phyloP scores from a whole-genome alignment of 1,140 invertebrate genomes.

The Pygmarrhopalites habei region DNA sequence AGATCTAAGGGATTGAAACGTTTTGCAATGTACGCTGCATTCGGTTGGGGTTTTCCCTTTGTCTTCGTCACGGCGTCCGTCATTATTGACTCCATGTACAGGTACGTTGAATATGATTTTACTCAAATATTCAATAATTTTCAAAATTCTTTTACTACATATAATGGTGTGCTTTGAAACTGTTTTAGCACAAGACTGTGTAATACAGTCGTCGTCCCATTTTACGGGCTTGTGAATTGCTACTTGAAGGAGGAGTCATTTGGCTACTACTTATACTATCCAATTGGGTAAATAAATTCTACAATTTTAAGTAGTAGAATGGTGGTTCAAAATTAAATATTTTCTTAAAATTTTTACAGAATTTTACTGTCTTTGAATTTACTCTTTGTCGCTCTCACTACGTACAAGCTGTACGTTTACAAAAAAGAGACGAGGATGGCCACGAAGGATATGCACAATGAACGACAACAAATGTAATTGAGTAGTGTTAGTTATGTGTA shows the following conservation, averaged over 20 bases:
- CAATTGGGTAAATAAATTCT: too few species aligned
- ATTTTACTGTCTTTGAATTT: neutral
- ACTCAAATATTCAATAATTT: too few species aligned
- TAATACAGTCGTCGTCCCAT: too few species aligned
- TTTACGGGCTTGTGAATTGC: neutral
- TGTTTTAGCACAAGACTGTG: too few species aligned
- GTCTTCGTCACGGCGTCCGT: neutral
- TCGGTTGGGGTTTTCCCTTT: conserved; percentile 1
- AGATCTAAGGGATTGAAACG: neutral
- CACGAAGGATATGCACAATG: neutral
- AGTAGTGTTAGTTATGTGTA: too few species aligned
- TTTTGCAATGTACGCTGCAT: neutral
- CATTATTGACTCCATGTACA: neutral
- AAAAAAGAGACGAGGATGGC: neutral
- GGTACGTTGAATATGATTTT: neutral
- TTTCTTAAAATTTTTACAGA: neutral
- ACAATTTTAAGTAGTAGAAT: too few species aligned
- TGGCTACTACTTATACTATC: too few species aligned
- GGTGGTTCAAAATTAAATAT: too few species aligned
- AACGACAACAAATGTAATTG: too few species aligned
- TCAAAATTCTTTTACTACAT: too few species aligned
- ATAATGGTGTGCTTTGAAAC: too few species aligned
- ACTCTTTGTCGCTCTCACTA: neutral
- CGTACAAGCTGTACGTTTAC: conserved; percentile 1
- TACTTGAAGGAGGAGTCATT: too few species aligned